These are phyloP conservation scores for Cheilosia soror DNA, from an alignment of 2,888 invertebrate species.

Conservation along the genomic window DNA sequence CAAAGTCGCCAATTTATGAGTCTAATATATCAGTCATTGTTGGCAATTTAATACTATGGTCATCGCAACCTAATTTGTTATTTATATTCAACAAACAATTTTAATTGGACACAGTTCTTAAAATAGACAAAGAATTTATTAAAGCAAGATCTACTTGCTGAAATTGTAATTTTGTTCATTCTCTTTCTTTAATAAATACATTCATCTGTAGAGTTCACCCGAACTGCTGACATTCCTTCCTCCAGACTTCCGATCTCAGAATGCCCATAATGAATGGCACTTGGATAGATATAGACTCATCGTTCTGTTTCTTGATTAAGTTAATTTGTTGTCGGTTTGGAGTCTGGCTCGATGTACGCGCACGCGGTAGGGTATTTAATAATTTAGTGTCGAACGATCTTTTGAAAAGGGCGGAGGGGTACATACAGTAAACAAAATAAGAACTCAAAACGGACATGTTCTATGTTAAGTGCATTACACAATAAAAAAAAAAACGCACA, in stretches of 20 bases:
- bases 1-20: no score
- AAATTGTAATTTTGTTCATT: neutral
- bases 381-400: slow-evolving; percentile 29
- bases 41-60: no score
- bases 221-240: slow-evolving; percentile 30
- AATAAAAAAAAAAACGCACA: slow-evolving; percentile 35
- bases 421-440: slow-evolving; percentile 19
- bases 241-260: slow-evolving; percentile 61
- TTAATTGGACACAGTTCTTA: no score
- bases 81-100: no score
- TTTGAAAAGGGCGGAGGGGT: slow-evolving; percentile 4
- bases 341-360: slow-evolving; percentile 11
- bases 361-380: slow-evolving; percentile 1
- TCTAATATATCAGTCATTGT: no score
- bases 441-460: slow-evolving; percentile 10
- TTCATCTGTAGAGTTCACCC: slow-evolving; percentile 1
- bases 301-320: slow-evolving; percentile 50
- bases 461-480: slow-evolving; percentile 36
- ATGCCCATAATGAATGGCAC: slow-evolving; percentile 28
- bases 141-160: no score
- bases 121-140: no score
- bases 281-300: slow-evolving; percentile 23
- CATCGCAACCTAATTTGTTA: no score
- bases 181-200: slow-evolving; percentile 15
- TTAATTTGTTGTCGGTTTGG: slow-evolving; percentile 45